These are phyloP conservation scores for Trematomus bernacchii DNA, from an alignment of 2,797 vertebrate species.

Conservation along the genomic window DNA sequence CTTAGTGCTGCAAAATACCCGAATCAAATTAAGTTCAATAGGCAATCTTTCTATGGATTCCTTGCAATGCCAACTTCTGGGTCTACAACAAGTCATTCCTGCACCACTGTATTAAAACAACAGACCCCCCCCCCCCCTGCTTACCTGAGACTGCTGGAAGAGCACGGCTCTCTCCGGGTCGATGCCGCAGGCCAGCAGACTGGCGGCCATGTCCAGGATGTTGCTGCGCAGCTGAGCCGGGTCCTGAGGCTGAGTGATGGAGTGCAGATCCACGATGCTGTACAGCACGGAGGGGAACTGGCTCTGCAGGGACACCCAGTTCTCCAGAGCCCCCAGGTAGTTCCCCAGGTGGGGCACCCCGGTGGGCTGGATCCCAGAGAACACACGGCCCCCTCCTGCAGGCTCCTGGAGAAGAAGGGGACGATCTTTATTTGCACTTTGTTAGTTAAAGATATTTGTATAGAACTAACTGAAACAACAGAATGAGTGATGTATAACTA, in stretches of 20 bases:
- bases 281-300: constrained; percentile 88
- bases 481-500: no score
- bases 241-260: constrained; percentile 93
- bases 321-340: constrained; percentile 94
- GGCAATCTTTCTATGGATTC: no score
- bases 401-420: constrained; percentile 43
- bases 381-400: constrained; percentile 79
- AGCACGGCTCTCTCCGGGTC: constrained; percentile 89
- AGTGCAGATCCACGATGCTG: constrained; percentile 96
- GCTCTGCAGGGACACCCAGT: constrained; percentile 91
- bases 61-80: no score
- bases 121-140: constrained; percentile 27
- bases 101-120: no score
- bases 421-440: no score
- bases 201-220: constrained; percentile 93
- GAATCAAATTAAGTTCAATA: no score
- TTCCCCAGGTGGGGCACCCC: constrained; percentile 95
- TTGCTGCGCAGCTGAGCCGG: constrained; percentile 84
- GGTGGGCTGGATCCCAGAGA: constrained; percentile 96
- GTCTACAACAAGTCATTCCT: no score
- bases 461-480: neutral
- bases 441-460: neutral
- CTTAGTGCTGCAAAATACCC: no score
- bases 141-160: constrained; percentile 96
- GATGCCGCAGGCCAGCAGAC: constrained; percentile 93